phyloP scores from a whole-genome alignment of 1,140 invertebrate genomes.

The Maniola jurtina region DNA sequence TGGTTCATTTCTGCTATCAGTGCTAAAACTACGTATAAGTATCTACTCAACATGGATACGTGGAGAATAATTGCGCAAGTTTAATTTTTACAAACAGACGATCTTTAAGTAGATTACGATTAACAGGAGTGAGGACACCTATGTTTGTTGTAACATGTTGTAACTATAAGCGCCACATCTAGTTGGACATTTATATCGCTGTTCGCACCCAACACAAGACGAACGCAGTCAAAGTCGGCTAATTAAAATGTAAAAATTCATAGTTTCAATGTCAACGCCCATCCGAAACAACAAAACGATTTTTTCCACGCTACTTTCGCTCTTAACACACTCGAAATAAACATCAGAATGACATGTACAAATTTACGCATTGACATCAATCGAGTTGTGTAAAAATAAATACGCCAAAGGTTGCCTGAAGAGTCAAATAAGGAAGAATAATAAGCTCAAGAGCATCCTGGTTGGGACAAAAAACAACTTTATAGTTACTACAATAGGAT shows the following conservation, averaged over 20 bases:
- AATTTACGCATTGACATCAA: conserved; percentile 12
- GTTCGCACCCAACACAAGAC: conserved; percentile 12
- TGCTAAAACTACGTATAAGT: too few species aligned
- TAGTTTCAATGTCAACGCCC: conserved; percentile 42
- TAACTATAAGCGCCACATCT: too few species aligned
- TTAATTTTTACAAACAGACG: too few species aligned
- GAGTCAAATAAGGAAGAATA: conserved; percentile 32
- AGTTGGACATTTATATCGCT: too few species aligned
- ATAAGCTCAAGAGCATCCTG: conserved; percentile 25
- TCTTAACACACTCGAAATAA: conserved; percentile 25
- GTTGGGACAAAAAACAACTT: conserved; percentile 28
- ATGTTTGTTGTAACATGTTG: too few species aligned
- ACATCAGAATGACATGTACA: conserved; percentile 9
- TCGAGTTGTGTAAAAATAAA: conserved; percentile 25
- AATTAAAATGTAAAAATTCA: conserved; percentile 42
- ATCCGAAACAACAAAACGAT: conserved; percentile 17
- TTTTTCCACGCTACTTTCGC: conserved; percentile 27
- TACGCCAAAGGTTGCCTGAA: conserved; percentile 32
- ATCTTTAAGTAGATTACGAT: too few species aligned
- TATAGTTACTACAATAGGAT: conserved; percentile 9
- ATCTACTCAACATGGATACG: too few species aligned
- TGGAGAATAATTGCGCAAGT: too few species aligned
- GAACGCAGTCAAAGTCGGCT: conserved; percentile 8
- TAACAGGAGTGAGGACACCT: too few species aligned
- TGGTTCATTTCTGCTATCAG: too few species aligned